Conservation (phyloP, 1,140 invertebrate species). For the Scaptomyza pallida region DNA sequence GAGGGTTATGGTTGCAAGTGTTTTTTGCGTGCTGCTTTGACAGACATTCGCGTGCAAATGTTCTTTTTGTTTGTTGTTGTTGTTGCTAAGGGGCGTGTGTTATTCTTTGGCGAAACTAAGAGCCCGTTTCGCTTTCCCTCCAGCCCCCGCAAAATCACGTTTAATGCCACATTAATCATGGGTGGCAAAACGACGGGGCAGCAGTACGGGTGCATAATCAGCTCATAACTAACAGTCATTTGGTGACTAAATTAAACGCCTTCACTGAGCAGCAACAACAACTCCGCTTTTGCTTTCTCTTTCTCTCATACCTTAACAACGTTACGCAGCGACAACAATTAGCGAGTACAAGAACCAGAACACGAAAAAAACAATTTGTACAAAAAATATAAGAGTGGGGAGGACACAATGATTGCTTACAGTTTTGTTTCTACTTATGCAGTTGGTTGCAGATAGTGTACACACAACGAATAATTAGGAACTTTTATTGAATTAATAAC, state of each 20-base stretch:
- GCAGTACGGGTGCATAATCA: conserved; percentile 56
- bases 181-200: background rate
- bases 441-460: too few species aligned
- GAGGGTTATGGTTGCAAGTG: conserved; percentile 21
- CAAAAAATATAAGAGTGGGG: background rate
- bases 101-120: background rate
- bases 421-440: too few species aligned
- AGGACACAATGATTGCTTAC: background rate
- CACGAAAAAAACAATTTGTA: conserved; percentile 16
- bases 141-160: conserved; percentile 39
- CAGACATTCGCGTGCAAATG: conserved; percentile 65
- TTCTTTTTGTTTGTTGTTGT: too few species aligned
- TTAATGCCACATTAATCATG: conserved; percentile 75
- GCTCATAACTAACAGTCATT: conserved; percentile 44
- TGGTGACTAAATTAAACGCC: conserved; percentile 56
- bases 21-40: conserved; percentile 46
- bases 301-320: background rate
- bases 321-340: conserved; percentile 40
- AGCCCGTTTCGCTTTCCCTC: too few species aligned
- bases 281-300: too few species aligned
- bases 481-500: too few species aligned
- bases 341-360: conserved; percentile 41
- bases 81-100: conserved; percentile 2
- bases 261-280: conserved; percentile 4
- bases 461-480: too few species aligned